These are phyloP conservation scores for Eulemur albifrons DNA, from an alignment of 2,797 vertebrate species.

Conservation along the genomic window DNA sequence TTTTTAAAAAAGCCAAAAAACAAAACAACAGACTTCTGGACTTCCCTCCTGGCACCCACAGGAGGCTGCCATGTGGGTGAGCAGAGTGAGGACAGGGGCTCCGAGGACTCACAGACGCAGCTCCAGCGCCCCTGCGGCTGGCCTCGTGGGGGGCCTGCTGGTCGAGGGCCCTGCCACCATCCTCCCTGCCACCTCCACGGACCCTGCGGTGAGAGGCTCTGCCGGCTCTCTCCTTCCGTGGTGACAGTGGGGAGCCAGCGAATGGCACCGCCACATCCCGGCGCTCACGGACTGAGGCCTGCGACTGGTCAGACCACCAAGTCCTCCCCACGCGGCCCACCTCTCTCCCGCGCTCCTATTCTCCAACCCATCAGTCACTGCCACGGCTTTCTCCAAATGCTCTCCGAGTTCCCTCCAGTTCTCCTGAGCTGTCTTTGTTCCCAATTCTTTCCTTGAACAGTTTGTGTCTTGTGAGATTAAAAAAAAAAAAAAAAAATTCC, in stretches of 20 bases:
- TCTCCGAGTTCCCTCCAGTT: slow-evolving; percentile 22
- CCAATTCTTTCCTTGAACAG: slow-evolving; percentile 74
- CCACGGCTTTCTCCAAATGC: neutral
- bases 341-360: neutral
- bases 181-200: too few relatives aligned
- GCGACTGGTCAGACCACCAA: slow-evolving; percentile 11
- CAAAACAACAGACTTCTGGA: neutral
- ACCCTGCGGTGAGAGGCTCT: neutral
- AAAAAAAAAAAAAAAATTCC: slow-evolving; percentile 43
- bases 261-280: neutral
- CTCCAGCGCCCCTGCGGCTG: accelerated
- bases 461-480: slow-evolving; percentile 72
- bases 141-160: neutral
- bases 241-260: neutral
- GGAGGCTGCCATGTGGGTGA: neutral
- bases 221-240: neutral
- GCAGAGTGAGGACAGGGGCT: neutral
- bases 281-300: neutral
- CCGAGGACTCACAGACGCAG: neutral
- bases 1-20: neutral
- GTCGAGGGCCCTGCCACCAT: neutral
- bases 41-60: neutral
- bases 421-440: slow-evolving; percentile 78
- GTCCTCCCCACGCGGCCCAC: neutral
- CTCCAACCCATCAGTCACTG: slow-evolving; percentile 33